These are phyloP conservation scores for Phasia obesa DNA, from an alignment of 2,888 invertebrate genomes.

Conservation along the genomic window DNA sequence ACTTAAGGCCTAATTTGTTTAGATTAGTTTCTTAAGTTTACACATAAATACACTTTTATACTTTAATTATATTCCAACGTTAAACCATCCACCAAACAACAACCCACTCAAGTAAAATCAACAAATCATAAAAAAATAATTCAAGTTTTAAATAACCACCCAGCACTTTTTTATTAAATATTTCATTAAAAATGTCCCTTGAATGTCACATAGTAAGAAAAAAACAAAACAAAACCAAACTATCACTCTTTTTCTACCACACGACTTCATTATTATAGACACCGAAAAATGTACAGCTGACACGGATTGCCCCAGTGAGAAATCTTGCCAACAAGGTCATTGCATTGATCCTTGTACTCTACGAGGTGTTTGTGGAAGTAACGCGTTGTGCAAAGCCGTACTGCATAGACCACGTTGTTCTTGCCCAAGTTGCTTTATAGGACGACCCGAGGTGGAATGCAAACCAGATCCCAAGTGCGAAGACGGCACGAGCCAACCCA, in stretches of 20 bases:
- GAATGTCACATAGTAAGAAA: constrained; percentile 61
- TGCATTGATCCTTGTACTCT: constrained; percentile 95
- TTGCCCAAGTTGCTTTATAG: constrained; percentile 93
- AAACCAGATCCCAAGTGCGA: constrained; percentile 91
- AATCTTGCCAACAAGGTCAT: constrained; percentile 94
- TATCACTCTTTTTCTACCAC: constrained; percentile 79
- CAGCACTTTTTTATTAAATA: constrained; percentile 31
- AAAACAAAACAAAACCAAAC: constrained; percentile 67
- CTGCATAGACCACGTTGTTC: constrained; percentile 93
- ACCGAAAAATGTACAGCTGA: constrained; percentile 95
- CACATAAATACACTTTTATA: constrained; percentile 37
- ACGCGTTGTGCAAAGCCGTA: constrained; percentile 93
- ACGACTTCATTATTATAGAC: constrained; percentile 79
- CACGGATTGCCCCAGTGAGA: constrained; percentile 95
- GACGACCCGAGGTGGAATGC: constrained; percentile 91
- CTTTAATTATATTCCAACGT: constrained; percentile 13
- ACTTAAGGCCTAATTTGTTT: constrained; percentile 15
- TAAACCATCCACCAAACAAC: constrained; percentile 8
- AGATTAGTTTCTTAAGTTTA: constrained; percentile 49
- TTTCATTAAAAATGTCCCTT: constrained; percentile 44
- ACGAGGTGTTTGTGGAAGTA: constrained; percentile 93
- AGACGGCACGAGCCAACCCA: constrained; percentile 84
- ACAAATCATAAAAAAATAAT: not conserved
- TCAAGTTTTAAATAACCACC: constrained; percentile 21
- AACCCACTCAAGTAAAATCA: constrained; percentile 22